Base-by-base conservation (phyloP, 1,140 invertebrate species). In the Mactra quadrangularis region DNA sequence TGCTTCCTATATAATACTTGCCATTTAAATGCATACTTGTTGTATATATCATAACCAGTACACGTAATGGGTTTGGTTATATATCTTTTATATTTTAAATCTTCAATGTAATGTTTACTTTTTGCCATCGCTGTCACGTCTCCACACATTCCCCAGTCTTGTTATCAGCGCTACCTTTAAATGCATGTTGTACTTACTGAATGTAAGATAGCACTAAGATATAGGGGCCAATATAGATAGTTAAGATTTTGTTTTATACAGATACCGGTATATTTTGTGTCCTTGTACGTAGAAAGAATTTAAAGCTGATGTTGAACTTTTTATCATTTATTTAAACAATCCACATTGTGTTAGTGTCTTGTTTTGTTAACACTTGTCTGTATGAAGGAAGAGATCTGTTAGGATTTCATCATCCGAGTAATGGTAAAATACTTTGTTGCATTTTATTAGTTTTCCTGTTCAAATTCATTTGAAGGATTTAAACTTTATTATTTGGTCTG, bases 71-170 rank as follows among this genome's bases (percentile, higher is more conserved):
- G 25, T 3, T 11, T 19, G 64, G 47, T 68, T 68, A 68, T 29
- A 68, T 68, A 35, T n/a, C n/a, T n/a, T n/a, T n/a, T n/a, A n/a
- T n/a, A n/a, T n/a, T n/a, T n/a, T 68, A 68, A 64, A 50, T 15
- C 38, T 31, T 11, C 60, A 11, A 64, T 33, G 29, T 50, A 68
- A 68, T 68, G 64, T 68, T 68, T 68, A 68, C 64, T 68, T 68
- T 68, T 7, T 9, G 15, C 64, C 3, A 22, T 19, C 45, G 38
- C 45, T 47, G 27, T 68, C 64, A 50, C 64, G 64, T 68, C 15
- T 41, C n/a, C n/a, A n/a, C n/a, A 41, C 38, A 41, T 41, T 41
- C 38, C 38, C 38, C 15, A 41, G 15, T n/a, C n/a, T n/a, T n/a
- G n/a, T n/a, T n/a, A n/a, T 64, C 60, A 64, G 35, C 47, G 60